Evolutionary conservation across 2,797 vertebrate genomes (phyloP), one percentile per base, ranked within the genome.

Genomic region (Molossus molossus): DNA sequence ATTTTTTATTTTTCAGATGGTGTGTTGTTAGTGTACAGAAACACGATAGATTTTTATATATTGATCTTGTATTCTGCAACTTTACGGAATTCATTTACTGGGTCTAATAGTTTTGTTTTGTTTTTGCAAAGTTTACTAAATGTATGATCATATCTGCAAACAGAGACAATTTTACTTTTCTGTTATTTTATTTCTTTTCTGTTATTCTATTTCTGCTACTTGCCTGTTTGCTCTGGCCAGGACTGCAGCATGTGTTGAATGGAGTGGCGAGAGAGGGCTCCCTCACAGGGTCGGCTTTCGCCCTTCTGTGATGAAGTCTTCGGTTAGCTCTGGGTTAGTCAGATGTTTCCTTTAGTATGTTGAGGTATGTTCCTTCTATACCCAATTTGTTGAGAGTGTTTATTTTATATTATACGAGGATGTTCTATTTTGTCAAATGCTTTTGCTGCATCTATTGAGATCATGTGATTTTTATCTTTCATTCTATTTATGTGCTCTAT

Each of bases 101-200:
- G 48, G 33, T 77, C 20, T 62, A 77, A 21, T 27, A 33, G 23
- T 27, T 80, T 81, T 50, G 69, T 72, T 58, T 15, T 18, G 33
- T 73, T 81, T 57, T 88, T 65, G 29, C 80, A n/a, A 25, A 83
- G 12, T 83, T 76, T 89, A 29, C 69, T 85, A 77, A 94, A 48
- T 65, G 45, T 37, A 65, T 57, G 79, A 67, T 76, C 23, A 6
- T 15, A 73, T 64, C 18, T 45, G 29, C 45, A 15, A 72, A 48
- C 1, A 13, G 89, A 80, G 57, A 57, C 10, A 77, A 4, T n/a
- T 84, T 89, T 76, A 23, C 7, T 45, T 45, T 6, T 69, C 13
- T 94, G 33, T 48, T 80, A 37, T 64, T 73, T 18, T 53, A 57
- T 60, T 37, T 91, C 48, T 37, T 91, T 84, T 69, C 13, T 94